Evolutionary conservation across 2,797 vertebrate species (phyloP).

Genomic region (Labeo calbasu): DNA sequence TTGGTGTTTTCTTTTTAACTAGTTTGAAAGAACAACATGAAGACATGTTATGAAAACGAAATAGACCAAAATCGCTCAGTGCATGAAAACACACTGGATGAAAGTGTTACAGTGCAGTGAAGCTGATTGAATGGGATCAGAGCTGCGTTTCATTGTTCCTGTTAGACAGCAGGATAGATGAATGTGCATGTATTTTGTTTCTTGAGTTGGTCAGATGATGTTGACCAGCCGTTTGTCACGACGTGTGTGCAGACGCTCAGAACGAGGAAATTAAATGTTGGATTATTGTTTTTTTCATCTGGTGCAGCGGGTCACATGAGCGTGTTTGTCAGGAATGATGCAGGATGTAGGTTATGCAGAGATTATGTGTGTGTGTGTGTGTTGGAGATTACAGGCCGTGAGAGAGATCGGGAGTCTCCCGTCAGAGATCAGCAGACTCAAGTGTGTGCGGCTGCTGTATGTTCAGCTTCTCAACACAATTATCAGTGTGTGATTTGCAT

Average conservation of each 20-base stretch:
- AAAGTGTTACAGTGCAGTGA: neutral
- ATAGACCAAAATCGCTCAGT: neutral
- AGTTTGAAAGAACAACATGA: neutral
- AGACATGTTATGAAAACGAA: neutral
- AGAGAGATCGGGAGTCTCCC: neutral
- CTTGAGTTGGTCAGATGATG: neutral
- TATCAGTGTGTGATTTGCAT: neutral
- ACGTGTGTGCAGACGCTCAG: neutral
- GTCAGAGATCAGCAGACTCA: neutral
- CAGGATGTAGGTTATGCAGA: slow-evolving; percentile 71
- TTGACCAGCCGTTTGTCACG: neutral
- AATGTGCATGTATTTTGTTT: neutral
- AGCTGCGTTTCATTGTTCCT: neutral
- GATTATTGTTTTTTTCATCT: slow-evolving; percentile 41
- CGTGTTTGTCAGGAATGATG: slow-evolving; percentile 6
- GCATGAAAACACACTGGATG: neutral
- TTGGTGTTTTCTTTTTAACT: neutral
- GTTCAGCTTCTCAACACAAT: neutral
- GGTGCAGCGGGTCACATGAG: slow-evolving; percentile 1
- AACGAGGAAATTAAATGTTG: slow-evolving; percentile 21
- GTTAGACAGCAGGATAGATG: neutral
- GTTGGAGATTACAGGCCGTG: slow-evolving; percentile 70
- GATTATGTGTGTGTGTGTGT: slow-evolving; percentile 72
- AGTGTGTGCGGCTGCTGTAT: neutral
- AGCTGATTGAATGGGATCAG: neutral